These are phyloP conservation scores for Enteromius unitaeniatus DNA, from an alignment of 2,797 vertebrate genomes.

Conservation along the genomic window DNA sequence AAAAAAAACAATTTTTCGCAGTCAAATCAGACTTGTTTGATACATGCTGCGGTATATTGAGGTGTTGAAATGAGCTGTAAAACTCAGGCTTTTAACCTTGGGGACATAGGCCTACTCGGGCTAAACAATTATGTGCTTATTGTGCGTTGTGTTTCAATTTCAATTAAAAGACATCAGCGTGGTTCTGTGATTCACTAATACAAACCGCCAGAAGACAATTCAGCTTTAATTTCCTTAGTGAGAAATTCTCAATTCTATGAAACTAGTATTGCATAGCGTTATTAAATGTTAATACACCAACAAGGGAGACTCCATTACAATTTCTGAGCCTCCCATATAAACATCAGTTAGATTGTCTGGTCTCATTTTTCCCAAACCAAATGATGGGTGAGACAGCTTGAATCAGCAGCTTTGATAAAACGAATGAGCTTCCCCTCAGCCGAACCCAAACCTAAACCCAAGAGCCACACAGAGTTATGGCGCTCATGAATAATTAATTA, in stretches of 20 bases:
- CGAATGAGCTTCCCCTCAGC: not conserved
- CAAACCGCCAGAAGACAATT: not conserved
- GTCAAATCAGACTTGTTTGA: not conserved
- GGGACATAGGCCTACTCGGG: not conserved
- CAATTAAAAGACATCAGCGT: not conserved
- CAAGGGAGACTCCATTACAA: constrained; percentile 32
- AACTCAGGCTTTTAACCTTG: not conserved
- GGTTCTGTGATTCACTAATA: not conserved
- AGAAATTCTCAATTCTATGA: constrained; percentile 7
- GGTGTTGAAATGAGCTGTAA: constrained; percentile 4
- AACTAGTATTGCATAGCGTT: not conserved
- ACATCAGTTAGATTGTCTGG: constrained; percentile 37
- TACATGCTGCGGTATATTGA: not conserved
- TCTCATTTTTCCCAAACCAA: not conserved
- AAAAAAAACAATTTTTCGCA: not conserved
- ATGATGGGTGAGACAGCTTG: constrained; percentile 21
- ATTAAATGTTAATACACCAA: constrained; percentile 26
- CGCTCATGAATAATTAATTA: constrained; percentile 45
- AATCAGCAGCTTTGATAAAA: constrained; percentile 35
- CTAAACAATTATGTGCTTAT: constrained; percentile 24
- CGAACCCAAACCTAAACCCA: constrained; percentile 26
- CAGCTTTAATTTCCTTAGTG: constrained; percentile 20
- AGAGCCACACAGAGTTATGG: constrained; percentile 31
- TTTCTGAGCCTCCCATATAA: constrained; percentile 23
- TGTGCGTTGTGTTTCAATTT: constrained; percentile 3